Conservation (phyloP, 2,888 invertebrate genomes). For the Hanleya hanleyi region DNA sequence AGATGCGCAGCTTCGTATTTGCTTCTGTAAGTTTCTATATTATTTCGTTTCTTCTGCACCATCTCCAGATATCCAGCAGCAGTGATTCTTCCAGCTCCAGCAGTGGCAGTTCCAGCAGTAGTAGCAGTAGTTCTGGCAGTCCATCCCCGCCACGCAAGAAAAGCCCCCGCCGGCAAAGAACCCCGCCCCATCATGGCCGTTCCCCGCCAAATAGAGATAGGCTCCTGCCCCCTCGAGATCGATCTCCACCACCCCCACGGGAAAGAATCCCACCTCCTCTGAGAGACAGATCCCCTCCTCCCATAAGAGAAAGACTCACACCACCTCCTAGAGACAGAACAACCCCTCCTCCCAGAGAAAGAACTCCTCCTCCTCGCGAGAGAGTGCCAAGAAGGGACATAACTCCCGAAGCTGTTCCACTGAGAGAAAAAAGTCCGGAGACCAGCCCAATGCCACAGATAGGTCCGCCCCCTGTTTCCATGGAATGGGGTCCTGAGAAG, state of each 20-base stretch:
- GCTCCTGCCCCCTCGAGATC: background rate
- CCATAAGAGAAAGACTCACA: background rate
- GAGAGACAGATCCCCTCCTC: background rate
- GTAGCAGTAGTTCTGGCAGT: background rate
- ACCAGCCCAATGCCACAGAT: background rate
- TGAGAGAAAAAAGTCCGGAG: background rate
- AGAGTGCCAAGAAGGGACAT: background rate
- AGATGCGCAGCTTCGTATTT: too few species aligned
- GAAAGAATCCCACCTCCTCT: background rate
- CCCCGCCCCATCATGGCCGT: background rate
- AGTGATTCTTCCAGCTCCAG: slow-evolving; percentile 4
- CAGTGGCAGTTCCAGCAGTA: slow-evolving; percentile 2
- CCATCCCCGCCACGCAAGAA: background rate
- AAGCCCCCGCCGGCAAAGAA: background rate
- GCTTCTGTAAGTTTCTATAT: too few species aligned
- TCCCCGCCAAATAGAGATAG: background rate
- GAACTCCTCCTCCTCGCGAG: background rate
- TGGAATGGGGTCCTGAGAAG: background rate
- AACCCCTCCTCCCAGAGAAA: background rate
- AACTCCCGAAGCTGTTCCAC: background rate
- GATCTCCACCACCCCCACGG: background rate
- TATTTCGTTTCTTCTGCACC: too few species aligned
- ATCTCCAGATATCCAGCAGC: background rate
- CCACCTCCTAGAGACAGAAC: background rate
- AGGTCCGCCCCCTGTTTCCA: background rate